Evolutionary conservation across 2,113 vertebrate genomes (phyloP).

Genomic region (Rhinopomastus cyanomelas): DNA sequence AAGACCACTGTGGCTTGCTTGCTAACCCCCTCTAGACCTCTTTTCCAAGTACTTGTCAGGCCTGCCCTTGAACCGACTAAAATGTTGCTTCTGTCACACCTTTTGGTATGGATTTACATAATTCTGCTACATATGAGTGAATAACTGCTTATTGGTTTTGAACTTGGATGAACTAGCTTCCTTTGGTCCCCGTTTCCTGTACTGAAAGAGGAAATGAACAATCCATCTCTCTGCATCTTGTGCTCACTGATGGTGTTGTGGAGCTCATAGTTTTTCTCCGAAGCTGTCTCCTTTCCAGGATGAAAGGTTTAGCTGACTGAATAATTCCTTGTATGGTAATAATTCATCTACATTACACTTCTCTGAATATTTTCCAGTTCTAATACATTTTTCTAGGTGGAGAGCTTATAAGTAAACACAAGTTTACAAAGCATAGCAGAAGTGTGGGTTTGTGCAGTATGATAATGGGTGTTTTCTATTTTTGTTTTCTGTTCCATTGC

Average conservation of each 20-base stretch:
- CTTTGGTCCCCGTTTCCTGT: background rate
- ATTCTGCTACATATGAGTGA: background rate
- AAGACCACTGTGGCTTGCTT: background rate
- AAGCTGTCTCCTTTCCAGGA: background rate
- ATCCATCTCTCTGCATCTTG: background rate
- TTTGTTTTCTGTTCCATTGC: background rate
- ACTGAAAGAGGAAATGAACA: background rate
- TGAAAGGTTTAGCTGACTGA: background rate
- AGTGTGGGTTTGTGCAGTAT: background rate
- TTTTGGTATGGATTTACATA: background rate
- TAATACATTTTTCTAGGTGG: background rate
- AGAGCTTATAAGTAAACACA: background rate
- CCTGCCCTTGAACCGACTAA: background rate
- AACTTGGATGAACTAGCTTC: background rate
- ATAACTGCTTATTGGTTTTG: constrained; percentile 20
- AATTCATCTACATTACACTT: background rate
- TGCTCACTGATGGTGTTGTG: background rate
- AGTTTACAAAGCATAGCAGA: background rate
- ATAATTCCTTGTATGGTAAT: background rate
- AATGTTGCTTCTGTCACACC: background rate
- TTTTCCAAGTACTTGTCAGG: constrained; percentile 12
- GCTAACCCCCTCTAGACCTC: background rate
- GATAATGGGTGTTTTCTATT: background rate
- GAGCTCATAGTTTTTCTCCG: background rate
- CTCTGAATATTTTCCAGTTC: background rate